Evolutionary conservation across 2,888 invertebrate genomes (phyloP).

Genomic region (Mythimna vitellina): DNA sequence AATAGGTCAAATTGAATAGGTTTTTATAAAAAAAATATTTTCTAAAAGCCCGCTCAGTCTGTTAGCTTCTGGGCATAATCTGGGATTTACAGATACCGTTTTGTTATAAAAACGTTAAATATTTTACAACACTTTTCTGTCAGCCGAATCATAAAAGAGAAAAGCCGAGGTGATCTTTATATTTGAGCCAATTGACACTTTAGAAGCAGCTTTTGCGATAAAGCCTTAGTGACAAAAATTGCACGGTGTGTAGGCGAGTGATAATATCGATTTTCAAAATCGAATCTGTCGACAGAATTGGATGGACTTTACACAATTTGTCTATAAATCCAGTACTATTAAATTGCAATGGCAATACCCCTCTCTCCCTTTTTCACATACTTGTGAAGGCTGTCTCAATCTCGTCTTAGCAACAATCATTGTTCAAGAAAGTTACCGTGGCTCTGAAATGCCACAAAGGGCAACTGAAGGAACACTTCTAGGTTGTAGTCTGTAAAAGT

Average conservation of each 20-base stretch:
- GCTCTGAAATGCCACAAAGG: too few species aligned
- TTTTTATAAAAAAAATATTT: neutral
- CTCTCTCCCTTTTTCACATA: too few species aligned
- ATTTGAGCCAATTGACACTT: conserved; percentile 10
- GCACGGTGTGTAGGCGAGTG: neutral
- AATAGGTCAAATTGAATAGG: neutral
- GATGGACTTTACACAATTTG: neutral
- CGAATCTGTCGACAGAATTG: neutral
- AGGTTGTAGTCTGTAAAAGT: too few species aligned
- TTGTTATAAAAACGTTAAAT: neutral
- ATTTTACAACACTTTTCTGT: conserved; percentile 12
- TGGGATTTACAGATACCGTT: neutral
- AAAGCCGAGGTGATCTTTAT: conserved; percentile 5
- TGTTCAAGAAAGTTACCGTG: too few species aligned
- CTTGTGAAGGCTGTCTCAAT: neutral
- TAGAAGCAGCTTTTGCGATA: conserved; percentile 5
- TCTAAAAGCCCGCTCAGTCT: too few species aligned
- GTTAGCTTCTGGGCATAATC: neutral
- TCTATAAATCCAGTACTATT: neutral
- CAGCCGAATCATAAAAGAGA: neutral
- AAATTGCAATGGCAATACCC: too few species aligned
- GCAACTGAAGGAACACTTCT: too few species aligned
- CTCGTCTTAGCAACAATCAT: neutral
- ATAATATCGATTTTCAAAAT: neutral
- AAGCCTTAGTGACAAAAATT: neutral